Conservation (phyloP, 1,140 invertebrate genomes). For the Euura saliciscinereae region DNA sequence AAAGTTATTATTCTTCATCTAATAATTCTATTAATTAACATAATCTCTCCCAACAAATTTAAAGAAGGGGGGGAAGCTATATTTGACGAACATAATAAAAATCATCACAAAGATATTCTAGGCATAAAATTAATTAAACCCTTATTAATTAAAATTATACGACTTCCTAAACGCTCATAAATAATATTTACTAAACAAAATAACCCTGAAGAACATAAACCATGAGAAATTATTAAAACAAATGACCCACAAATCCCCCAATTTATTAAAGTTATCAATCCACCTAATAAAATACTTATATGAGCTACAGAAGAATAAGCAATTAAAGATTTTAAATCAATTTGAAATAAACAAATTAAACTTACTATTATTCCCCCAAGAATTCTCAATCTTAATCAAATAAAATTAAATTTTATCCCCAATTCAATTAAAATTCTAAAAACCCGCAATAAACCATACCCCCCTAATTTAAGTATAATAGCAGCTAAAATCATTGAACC, state of each 20-base stretch:
- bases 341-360: constrained; percentile 67
- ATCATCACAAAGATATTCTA: constrained; percentile 63
- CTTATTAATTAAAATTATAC: constrained; percentile 54
- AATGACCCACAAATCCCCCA: constrained; percentile 58
- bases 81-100: constrained; percentile 63
- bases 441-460: constrained; percentile 66
- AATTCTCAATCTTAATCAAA: constrained; percentile 62
- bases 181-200: constrained; percentile 71
- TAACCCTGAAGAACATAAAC: constrained; percentile 69
- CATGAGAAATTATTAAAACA: constrained; percentile 70
- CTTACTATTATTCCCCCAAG: constrained; percentile 62
- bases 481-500: constrained; percentile 76
- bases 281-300: constrained; percentile 62
- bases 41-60: constrained; percentile 62
- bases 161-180: constrained; percentile 62
- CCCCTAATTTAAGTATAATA: constrained; percentile 72
- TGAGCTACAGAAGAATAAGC: constrained; percentile 70
- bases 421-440: constrained; percentile 53
- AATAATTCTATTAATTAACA: constrained; percentile 64
- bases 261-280: constrained; percentile 54
- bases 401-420: constrained; percentile 55
- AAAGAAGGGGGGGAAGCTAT: constrained; percentile 45
- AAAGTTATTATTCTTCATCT: constrained; percentile 52
- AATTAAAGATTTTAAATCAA: constrained; percentile 68
- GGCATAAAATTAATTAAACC: constrained; percentile 39